These are phyloP conservation scores for Drosophila emarginata DNA, from an alignment of 2,888 invertebrate species.

Conservation along the genomic window DNA sequence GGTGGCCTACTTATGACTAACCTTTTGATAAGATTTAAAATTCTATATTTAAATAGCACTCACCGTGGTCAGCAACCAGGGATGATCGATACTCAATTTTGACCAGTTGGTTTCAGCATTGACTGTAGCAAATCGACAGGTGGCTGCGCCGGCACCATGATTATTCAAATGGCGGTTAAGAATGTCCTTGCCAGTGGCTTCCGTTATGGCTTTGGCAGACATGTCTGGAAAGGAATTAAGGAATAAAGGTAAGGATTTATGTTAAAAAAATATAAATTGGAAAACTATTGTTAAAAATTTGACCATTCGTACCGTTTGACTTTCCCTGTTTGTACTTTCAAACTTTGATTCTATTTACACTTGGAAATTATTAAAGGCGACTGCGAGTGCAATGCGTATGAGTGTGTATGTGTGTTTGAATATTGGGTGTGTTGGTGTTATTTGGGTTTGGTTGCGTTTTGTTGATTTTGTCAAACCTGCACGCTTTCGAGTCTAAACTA, in stretches of 20 bases:
- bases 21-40: constrained; percentile 18
- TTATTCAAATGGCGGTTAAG: constrained; percentile 90
- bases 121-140: constrained; percentile 92
- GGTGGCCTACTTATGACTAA: constrained; percentile 35
- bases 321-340: constrained; percentile 56
- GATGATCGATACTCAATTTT: constrained; percentile 88
- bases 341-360: constrained; percentile 70
- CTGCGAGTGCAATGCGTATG: background rate
- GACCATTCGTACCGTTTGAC: constrained; percentile 35
- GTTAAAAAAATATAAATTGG: background rate
- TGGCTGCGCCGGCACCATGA: constrained; percentile 87
- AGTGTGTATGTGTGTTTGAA: constrained; percentile 26
- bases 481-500: constrained; percentile 64
- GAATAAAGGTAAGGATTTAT: background rate
- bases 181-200: constrained; percentile 96
- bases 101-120: constrained; percentile 89
- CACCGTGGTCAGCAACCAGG: constrained; percentile 93
- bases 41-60: constrained; percentile 59
- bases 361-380: constrained; percentile 61
- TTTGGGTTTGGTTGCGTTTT: constrained; percentile 20
- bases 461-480: constrained; percentile 51
- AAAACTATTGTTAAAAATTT: background rate
- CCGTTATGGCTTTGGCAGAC: constrained; percentile 98
- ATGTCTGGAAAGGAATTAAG: constrained; percentile 83
- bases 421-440: background rate